Base-by-base conservation (phyloP, 2,888 invertebrate species). In the Cosmopolites sordidus region DNA sequence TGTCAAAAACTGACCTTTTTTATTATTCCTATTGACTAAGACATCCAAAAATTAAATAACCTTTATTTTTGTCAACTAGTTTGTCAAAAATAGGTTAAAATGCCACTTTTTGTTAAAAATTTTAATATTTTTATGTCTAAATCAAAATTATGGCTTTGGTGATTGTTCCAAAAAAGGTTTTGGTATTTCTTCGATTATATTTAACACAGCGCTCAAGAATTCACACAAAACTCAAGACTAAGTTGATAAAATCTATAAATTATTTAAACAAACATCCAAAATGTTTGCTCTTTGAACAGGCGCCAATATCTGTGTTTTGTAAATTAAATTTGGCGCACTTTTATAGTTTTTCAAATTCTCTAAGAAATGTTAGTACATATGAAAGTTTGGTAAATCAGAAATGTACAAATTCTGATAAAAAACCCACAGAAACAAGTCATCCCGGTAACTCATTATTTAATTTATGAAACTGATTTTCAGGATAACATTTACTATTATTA, bases 301-400 rank as follows among this genome's bases (percentile, higher is more conserved):
- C n/a, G 11, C 12, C 29, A 16, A 22, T 1, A 12, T n/a, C 46
- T 14, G 14, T 41, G 30, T 38, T 49, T 16, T 56, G 30, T 18
- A 45, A 53, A 14, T 33, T 49, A 3, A 53, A 56, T 49, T 38
- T 48, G 48, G 49, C 52, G 1, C 12, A 38, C n/a, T 56, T 56
- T 17, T 56, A 56, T 14, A 52, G 49, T 22, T 48, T 18, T 15
- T 43, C 46, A 9, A 43, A 16, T 16, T 40, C 49, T 4, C 16
- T 51, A 15, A 40, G 39, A 14, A 53, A 57, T 9, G 51, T 49
- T 12, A 58, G 46, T 16, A 54, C 51, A 12, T 58, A 54, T 16
- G 51, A 58, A 5, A 54, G 48, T 48, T 58, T 58, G 39, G 48
- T 58, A 1, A 54, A 54, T 27, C 54, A 58, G 46, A 54, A 58